Conservation (phyloP, 2,113 vertebrate genomes). For the Pseudorasbora parva region DNA sequence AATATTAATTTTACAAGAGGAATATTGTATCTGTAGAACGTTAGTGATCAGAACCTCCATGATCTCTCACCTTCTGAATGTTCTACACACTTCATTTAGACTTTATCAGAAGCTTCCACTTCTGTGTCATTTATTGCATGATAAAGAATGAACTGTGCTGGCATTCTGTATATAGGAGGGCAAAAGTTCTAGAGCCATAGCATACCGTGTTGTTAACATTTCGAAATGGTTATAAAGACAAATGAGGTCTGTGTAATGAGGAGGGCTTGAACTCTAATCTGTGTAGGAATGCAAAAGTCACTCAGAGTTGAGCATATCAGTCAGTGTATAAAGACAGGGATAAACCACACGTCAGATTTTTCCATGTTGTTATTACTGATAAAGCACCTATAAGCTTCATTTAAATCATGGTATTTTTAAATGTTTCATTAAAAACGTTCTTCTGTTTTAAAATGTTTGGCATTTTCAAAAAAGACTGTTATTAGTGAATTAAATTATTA, state of each 20-base stretch:
- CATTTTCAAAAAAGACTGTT: neutral
- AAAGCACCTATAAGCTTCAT: neutral
- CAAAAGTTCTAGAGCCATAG: neutral
- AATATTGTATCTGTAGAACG: neutral
- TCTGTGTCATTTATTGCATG: neutral
- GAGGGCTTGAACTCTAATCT: neutral
- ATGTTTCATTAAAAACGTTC: neutral
- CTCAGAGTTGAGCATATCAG: neutral
- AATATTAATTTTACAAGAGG: neutral
- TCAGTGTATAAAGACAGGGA: neutral
- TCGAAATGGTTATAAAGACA: neutral
- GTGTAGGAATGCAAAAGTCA: conserved; percentile 2
- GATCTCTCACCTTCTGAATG: neutral
- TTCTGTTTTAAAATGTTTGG: too few relatives aligned
- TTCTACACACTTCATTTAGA: neutral
- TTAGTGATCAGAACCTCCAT: neutral
- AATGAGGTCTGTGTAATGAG: neutral
- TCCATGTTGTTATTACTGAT: neutral
- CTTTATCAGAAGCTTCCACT: neutral
- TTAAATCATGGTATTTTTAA: neutral
- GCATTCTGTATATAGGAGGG: neutral
- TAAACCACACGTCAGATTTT: neutral
- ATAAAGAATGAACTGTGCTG: neutral
- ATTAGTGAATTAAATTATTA: too few relatives aligned
- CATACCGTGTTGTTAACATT: neutral